A percentile compares a stretch with the other conserved stretches of the same genome.
These are phyloP conservation scores for Trachelus iudaicus DNA, from an alignment of 2,888 invertebrate genomes.

Conservation along the genomic window DNA sequence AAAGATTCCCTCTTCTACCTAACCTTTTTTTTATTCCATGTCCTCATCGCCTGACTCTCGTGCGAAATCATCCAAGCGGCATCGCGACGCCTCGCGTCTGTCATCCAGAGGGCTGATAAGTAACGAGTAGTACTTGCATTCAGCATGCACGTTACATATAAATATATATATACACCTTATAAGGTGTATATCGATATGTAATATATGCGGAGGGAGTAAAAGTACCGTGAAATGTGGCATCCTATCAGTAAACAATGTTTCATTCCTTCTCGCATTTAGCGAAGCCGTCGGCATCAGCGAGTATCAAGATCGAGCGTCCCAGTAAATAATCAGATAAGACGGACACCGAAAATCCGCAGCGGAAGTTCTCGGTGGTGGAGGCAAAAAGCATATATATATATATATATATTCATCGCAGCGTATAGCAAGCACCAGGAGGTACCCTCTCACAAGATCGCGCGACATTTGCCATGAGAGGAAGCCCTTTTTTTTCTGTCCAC, in stretches of 20 bases:
- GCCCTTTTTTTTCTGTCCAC: no score
- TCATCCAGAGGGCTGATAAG: slow-evolving; percentile 10
- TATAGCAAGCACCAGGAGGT: no score
- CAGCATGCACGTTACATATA: no score
- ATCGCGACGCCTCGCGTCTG: no score
- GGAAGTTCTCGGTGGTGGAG: slow-evolving; percentile 16
- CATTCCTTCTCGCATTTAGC: slow-evolving; percentile 43
- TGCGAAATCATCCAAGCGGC: no score
- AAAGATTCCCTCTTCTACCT: no score
- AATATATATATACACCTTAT: no score
- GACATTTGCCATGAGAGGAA: no score
- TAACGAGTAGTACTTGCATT: slow-evolving; percentile 30
- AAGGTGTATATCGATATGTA: slow-evolving; percentile 17
- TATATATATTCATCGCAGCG: no score
- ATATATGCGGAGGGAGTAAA: slow-evolving; percentile 14
- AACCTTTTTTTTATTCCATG: no score
- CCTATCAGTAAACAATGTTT: slow-evolving; percentile 44
- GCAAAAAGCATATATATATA: neutral
- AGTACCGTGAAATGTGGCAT: slow-evolving; percentile 11
- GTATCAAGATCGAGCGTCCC: slow-evolving; percentile 47
- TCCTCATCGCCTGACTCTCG: no score
- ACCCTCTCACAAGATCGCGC: no score
- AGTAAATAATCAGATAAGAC: slow-evolving; percentile 46
- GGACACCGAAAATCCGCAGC: slow-evolving; percentile 32
- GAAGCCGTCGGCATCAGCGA: slow-evolving; percentile 20